A percentile compares a stretch with the other conserved stretches of the same genome.
Evolutionary conservation across 2,888 invertebrate genomes (phyloP).

Genomic region (Chouioia cunea): DNA sequence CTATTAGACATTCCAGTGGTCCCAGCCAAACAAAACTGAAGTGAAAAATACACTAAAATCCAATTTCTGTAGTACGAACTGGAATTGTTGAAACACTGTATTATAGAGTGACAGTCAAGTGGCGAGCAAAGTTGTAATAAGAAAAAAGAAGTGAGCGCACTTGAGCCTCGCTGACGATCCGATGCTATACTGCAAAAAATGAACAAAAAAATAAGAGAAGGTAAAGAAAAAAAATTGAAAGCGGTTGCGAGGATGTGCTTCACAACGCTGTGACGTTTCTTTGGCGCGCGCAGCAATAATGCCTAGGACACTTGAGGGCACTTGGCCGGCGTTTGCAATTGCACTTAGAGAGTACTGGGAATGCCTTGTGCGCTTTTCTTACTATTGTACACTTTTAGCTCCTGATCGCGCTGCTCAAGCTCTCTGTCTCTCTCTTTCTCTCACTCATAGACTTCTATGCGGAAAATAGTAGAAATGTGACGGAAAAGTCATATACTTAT

Average conservation of each 20-base stretch:
- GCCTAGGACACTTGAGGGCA: conserved; percentile 31
- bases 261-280: conserved; percentile 17
- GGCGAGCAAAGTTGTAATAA: too few relatives aligned
- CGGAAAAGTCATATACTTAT: too few relatives aligned
- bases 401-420: neutral
- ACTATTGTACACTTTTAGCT: neutral
- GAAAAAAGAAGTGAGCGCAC: neutral
- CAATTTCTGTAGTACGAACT: too few relatives aligned
- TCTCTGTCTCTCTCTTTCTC: neutral
- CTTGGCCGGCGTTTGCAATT: conserved; percentile 8
- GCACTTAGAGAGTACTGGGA: neutral
- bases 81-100: too few relatives aligned
- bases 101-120: too few relatives aligned
- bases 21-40: too few relatives aligned
- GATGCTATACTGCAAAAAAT: neutral
- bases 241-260: conserved; percentile 10
- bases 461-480: too few relatives aligned
- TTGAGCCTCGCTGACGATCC: conserved; percentile 16
- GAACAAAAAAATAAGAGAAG: neutral
- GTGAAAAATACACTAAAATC: too few relatives aligned
- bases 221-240: conserved; percentile 1
- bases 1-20: too few relatives aligned
- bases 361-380: neutral
- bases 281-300: conserved; percentile 28
- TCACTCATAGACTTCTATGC: too few relatives aligned